Base-by-base conservation (phyloP, 2,797 vertebrate species). In the Staurois parvus region DNA sequence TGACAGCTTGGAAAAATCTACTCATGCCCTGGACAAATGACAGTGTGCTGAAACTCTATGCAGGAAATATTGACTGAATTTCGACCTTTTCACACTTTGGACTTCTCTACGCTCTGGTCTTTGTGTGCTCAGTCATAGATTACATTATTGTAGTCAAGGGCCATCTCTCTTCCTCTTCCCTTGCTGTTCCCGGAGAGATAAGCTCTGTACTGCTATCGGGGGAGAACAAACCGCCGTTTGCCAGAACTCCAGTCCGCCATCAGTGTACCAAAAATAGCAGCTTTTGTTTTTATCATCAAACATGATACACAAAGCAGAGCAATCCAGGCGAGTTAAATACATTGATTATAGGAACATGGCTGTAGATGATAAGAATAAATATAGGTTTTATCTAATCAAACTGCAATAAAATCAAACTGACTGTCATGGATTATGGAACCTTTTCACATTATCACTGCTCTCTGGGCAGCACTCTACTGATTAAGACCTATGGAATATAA, bases 121-220 rank as follows among this genome's bases (percentile, higher is more conserved):
- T 26, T 72, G n/a, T 75, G 48, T 66, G 56, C 67, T 45, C 52
- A 19, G 73, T 9, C 48, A 30, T 12, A 52, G 37, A 28, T 75
- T 74, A 40, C 59, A 40, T 74, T 72, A 72, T 78, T 78, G 68
- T 67, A 21, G n/a, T 79, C 7, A 12, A 73, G 68, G 70, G 45
- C 30, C 68, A 62, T 56, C 56, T 42, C 74, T 83, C 75, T 87
- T 83, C 80, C 80, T 73, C 29, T 86, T 87, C 75, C 75, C 42
- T 62, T 78, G 80, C 85, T 83, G 80, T 78, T 83, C 75, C 80
- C 69, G 68, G 73, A 87, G 40, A 87, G 85, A 87, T 87, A 83
- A 87, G 80, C 80, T 40, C 79, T 37, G 19, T 32, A 84, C 13
- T 15, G 76, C 73, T 69, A 78, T 73, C 74, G 66, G 30, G 87